Evolutionary conservation across 1,140 invertebrate species (phyloP).

Genomic region (Macrosteles quadrilineatus): DNA sequence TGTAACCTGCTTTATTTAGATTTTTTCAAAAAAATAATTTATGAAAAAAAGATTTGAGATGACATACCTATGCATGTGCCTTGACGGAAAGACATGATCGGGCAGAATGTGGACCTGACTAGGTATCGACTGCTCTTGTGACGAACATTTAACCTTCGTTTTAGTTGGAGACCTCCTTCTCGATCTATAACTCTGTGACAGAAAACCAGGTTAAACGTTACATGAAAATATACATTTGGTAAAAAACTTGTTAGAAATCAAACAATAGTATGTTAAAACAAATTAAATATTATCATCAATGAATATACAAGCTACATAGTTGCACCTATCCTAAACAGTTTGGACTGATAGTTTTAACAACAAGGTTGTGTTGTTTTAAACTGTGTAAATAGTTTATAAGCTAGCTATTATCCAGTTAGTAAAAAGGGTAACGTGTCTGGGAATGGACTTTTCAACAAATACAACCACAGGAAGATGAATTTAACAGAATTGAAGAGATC

Average conservation of each 20-base stretch:
- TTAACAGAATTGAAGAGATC: too few species aligned
- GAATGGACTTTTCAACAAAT: too few species aligned
- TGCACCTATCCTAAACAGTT: too few species aligned
- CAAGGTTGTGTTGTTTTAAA: too few species aligned
- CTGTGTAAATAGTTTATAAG: too few species aligned
- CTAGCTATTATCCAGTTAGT: too few species aligned
- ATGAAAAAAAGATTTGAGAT: too few species aligned
- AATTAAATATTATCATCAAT: not conserved
- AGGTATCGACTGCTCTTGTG: conserved; percentile 56
- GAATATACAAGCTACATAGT: not conserved
- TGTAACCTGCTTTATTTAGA: too few species aligned
- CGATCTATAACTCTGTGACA: conserved; percentile 61
- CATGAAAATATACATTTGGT: not conserved
- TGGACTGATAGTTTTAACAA: too few species aligned
- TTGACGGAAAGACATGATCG: conserved; percentile 78
- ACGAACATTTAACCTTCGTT: conserved; percentile 64
- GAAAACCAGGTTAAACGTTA: not conserved
- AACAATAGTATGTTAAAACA: not conserved
- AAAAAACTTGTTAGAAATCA: not conserved
- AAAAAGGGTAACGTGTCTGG: too few species aligned
- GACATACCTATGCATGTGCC: conserved; percentile 73
- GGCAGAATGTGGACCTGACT: conserved; percentile 81
- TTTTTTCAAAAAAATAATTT: too few species aligned
- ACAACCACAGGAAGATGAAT: too few species aligned
- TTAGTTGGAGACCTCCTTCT: conserved; percentile 64